These are phyloP conservation scores for Paguma larvata DNA, from an alignment of 2,797 vertebrate genomes.

Conservation along the genomic window DNA sequence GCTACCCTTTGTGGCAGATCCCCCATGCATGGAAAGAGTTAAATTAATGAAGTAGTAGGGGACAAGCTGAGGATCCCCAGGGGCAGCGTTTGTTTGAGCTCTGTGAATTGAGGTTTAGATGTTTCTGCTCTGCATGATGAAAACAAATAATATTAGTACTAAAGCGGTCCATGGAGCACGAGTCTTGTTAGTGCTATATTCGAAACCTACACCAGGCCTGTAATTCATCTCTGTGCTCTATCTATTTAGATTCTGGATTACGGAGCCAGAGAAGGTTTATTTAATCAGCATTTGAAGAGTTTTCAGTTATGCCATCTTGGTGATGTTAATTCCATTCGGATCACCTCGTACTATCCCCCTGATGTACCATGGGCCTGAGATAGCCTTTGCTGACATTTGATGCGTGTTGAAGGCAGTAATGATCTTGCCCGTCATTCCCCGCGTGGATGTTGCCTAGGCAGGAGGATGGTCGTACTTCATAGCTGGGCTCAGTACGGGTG, in stretches of 20 bases:
- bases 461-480: not conserved
- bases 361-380: not conserved
- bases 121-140: not conserved
- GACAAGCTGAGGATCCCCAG: not conserved
- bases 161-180: not conserved
- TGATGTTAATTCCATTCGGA: slow-evolving; percentile 23
- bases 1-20: not conserved
- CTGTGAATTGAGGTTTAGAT: not conserved
- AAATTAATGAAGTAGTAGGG: not conserved
- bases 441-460: not conserved
- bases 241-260: not conserved
- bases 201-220: not conserved
- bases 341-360: not conserved
- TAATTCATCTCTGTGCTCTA: not conserved
- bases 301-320: not conserved
- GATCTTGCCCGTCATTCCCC: not conserved
- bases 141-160: not conserved
- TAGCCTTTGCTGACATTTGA: slow-evolving; percentile 20
- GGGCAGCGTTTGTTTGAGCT: not conserved
- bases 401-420: not conserved
- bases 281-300: slow-evolving; percentile 58
- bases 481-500: not conserved
- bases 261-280: slow-evolving; percentile 17
- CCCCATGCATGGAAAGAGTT: not conserved
- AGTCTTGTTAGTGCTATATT: not conserved